Conservation (phyloP, 2,113 vertebrate genomes). For the Ctenomys sociabilis region DNA sequence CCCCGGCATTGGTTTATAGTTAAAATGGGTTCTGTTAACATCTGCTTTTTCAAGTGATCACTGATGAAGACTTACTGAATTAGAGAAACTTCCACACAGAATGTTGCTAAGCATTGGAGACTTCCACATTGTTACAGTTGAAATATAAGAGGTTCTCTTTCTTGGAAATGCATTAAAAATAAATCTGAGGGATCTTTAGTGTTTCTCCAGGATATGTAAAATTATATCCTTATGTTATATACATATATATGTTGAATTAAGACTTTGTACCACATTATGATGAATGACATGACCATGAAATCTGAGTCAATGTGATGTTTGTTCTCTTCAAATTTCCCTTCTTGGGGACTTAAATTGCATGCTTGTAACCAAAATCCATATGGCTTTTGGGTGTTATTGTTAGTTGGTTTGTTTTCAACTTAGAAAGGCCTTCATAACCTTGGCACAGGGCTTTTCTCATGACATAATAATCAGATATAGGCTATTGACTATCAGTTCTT, state of each 20-base stretch:
- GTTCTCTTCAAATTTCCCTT: conserved; percentile 31
- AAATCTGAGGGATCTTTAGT: neutral
- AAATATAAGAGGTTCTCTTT: conserved; percentile 28
- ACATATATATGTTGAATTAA: neutral
- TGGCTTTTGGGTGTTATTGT: conserved; percentile 38
- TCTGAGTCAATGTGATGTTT: conserved; percentile 46
- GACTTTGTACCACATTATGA: conserved; percentile 49
- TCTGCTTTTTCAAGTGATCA: neutral
- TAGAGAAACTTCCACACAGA: neutral
- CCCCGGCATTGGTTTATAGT: neutral
- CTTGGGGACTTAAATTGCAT: conserved; percentile 59
- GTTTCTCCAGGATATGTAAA: no score
- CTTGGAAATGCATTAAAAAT: neutral
- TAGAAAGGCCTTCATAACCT: conserved; percentile 57
- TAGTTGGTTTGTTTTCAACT: conserved; percentile 67
- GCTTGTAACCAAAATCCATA: conserved; percentile 66
- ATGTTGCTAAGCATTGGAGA: neutral
- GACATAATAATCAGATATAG: conserved; percentile 65
- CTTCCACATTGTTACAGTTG: neutral
- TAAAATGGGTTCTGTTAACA: neutral
- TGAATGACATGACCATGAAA: conserved; percentile 56
- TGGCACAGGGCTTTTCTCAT: conserved; percentile 53
- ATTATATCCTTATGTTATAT: neutral
- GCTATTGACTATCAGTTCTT: conserved; percentile 64
- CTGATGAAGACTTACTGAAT: neutral